Conservation (phyloP, 2,797 vertebrate species). For the Typhlichthys subterraneus region DNA sequence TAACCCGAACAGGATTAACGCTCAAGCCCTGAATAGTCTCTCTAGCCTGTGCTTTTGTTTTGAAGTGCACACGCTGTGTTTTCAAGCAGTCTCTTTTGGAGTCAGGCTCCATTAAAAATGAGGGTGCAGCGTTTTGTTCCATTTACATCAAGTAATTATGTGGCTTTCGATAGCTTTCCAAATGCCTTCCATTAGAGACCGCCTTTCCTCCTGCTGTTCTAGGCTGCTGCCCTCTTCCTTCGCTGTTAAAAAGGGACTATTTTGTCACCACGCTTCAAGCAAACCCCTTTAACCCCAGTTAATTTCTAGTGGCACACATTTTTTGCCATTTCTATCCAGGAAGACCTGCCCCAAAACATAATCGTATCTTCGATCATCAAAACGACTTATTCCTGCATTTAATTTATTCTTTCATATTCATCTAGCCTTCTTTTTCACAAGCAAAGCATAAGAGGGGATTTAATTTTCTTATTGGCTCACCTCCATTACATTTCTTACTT, state of each 20-base stretch:
- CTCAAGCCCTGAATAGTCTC: too few relatives aligned
- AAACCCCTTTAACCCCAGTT: conserved; percentile 20
- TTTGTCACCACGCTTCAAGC: conserved; percentile 43
- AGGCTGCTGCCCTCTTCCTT: conserved; percentile 12
- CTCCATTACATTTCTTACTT: background rate
- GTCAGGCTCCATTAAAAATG: conserved; percentile 36
- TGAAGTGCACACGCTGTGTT: conserved; percentile 17
- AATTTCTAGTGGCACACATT: conserved; percentile 23
- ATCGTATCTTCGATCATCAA: conserved; percentile 6
- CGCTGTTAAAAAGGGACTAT: conserved; percentile 34
- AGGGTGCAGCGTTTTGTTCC: conserved; percentile 24
- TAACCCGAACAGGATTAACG: too few relatives aligned
- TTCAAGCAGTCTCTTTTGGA: conserved; percentile 26
- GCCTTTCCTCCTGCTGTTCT: too few relatives aligned
- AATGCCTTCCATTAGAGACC: too few relatives aligned
- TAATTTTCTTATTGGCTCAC: background rate
- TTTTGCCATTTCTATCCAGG: conserved; percentile 29
- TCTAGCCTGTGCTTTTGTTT: background rate
- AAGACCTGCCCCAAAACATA: background rate
- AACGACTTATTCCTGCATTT: background rate
- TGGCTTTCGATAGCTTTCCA: conserved; percentile 22
- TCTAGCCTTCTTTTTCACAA: conserved; percentile 2
- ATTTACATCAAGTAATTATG: conserved; percentile 35
- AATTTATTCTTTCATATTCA: background rate
- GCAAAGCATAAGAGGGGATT: conserved; percentile 3